phyloP scores from a whole-genome alignment of 2,797 vertebrate species.

The Halcyon badia region DNA sequence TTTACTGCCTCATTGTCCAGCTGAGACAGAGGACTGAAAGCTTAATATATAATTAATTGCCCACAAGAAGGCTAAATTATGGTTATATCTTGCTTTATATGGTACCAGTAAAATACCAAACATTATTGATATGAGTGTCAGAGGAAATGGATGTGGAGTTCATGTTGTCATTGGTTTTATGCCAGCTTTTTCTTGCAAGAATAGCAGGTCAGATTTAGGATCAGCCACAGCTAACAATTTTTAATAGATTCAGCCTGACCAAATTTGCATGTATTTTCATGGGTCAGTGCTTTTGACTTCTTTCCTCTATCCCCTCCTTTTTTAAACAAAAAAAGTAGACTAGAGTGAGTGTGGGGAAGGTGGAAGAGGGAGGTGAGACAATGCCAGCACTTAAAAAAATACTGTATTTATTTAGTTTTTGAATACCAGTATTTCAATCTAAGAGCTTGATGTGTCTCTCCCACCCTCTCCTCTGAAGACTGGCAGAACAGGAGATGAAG shows the following conservation, averaged over 20 bases:
- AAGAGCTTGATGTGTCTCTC: not conserved
- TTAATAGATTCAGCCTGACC: conserved; percentile 1
- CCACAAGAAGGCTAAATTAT: not conserved
- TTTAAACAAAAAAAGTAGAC: not conserved
- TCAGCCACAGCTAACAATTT: not conserved
- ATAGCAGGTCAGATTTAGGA: conserved; percentile 16
- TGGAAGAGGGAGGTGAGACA: not conserved
- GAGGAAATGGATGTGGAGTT: not conserved
- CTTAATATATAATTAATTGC: not conserved
- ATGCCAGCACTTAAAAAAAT: not conserved
- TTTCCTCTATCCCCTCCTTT: not conserved
- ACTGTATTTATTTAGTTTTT: not conserved
- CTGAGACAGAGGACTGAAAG: not conserved
- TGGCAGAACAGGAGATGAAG: not conserved
- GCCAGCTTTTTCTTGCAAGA: not conserved
- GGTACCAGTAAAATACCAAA: not conserved
- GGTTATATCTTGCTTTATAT: not conserved
- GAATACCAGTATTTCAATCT: not conserved
- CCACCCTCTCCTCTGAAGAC: not conserved
- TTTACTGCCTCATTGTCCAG: not conserved
- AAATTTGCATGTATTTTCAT: conserved; percentile 20
- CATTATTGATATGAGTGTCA: not conserved
- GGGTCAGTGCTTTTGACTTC: not conserved
- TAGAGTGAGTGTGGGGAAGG: not conserved
- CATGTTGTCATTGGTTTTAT: not conserved